Evolutionary conservation across 1,140 invertebrate genomes (phyloP).

Genomic region (Globodera rostochiensis): DNA sequence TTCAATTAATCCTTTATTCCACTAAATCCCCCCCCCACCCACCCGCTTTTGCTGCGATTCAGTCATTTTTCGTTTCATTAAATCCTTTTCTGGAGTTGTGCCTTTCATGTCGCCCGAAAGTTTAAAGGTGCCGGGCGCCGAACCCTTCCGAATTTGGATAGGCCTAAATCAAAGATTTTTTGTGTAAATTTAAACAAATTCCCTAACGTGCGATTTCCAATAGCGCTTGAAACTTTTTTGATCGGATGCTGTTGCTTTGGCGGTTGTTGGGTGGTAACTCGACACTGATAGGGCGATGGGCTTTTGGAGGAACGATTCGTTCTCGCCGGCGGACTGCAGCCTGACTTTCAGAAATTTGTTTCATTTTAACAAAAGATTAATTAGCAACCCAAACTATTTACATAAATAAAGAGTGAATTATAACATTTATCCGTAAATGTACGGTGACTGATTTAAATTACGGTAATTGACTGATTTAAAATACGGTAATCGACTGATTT

Average conservation of each 20-base stretch:
- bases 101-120: not conserved
- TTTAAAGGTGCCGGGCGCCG: not conserved
- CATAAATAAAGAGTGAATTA: no score
- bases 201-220: not conserved
- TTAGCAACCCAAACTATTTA: not conserved
- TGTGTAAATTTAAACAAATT: not conserved
- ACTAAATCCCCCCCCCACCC: no score
- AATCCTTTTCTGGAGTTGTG: not conserved
- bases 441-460: no score
- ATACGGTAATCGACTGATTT: slow-evolving; percentile 4
- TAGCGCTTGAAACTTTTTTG: not conserved
- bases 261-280: not conserved
- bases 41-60: not conserved
- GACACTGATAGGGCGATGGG: slow-evolving; percentile 3
- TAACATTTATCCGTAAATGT: no score
- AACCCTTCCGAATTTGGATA: not conserved
- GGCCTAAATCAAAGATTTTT: not conserved
- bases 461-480: not conserved
- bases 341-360: not conserved
- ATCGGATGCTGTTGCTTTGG: not conserved
- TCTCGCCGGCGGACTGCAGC: slow-evolving; percentile 6
- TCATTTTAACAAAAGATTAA: not conserved
- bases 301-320: not conserved
- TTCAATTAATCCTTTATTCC: no score
- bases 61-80: slow-evolving; percentile 3